phyloP scores from a whole-genome alignment of 1,140 invertebrate species.

The Drosophila parvula region DNA sequence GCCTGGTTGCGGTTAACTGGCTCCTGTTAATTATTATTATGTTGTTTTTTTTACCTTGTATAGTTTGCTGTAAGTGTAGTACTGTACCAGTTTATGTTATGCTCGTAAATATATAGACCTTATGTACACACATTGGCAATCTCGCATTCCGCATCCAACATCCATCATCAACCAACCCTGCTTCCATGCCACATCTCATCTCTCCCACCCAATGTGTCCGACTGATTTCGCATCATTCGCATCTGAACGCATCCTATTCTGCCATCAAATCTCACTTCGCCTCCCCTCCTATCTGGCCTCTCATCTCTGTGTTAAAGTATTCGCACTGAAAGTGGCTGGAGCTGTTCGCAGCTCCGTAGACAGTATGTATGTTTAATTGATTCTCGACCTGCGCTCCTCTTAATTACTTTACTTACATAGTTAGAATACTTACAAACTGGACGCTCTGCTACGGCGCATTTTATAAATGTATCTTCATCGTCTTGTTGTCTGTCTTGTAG shows the following conservation, averaged over 20 bases:
- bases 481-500: constrained; percentile 55
- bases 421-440: constrained; percentile 80
- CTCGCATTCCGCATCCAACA: constrained; percentile 32
- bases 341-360: constrained; percentile 25
- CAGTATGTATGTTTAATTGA: constrained; percentile 61
- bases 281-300: constrained; percentile 10
- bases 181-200: neutral
- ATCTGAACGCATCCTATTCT: constrained; percentile 12
- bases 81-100: constrained; percentile 64
- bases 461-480: constrained; percentile 74
- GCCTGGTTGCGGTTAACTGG: constrained; percentile 29
- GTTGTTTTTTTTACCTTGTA: constrained; percentile 70
- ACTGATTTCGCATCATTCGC: constrained; percentile 10
- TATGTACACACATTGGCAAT: constrained; percentile 71
- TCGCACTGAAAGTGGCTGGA: constrained; percentile 46
- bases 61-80: constrained; percentile 82
- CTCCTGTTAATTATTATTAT: constrained; percentile 52
- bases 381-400: constrained; percentile 50
- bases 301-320: constrained; percentile 56
- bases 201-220: constrained; percentile 39
- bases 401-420: constrained; percentile 76
- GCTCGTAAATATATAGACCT: constrained; percentile 41
- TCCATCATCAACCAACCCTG: constrained; percentile 27
- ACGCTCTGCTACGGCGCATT: constrained; percentile 59
- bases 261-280: constrained; percentile 28